Conservation (phyloP, 2,888 invertebrate genomes). For the Dastarcus helophoroides region DNA sequence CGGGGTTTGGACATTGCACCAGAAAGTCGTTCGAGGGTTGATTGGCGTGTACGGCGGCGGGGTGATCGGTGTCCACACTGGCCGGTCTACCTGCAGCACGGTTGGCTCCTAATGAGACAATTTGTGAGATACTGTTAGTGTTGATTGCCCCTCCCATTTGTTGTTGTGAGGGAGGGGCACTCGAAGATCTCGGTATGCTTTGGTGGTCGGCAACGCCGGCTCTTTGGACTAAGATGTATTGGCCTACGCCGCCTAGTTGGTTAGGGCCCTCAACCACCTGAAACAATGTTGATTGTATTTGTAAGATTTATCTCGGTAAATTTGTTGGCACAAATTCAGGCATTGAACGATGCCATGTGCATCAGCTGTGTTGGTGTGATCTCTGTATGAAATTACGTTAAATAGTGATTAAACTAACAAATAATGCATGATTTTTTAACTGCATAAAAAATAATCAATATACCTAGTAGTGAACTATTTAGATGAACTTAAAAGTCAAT, state of each 20-base stretch:
- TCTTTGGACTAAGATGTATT: constrained; percentile 72
- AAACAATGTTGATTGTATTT: too few species aligned
- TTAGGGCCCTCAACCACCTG: constrained; percentile 52
- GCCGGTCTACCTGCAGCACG: constrained; percentile 46
- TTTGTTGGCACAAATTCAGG: too few species aligned
- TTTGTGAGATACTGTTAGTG: constrained; percentile 25
- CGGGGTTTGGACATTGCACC: constrained; percentile 38
- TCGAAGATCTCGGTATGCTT: constrained; percentile 69
- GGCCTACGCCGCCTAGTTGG: constrained; percentile 53
- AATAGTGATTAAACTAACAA: too few species aligned
- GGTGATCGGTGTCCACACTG: constrained; percentile 46
- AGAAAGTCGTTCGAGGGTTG: constrained; percentile 25
- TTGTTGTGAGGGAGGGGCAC: constrained; percentile 60
- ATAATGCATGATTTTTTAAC: too few species aligned
- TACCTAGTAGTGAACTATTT: too few species aligned
- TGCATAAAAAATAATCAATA: too few species aligned
- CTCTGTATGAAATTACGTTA: too few species aligned
- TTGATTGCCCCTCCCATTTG: constrained; percentile 26
- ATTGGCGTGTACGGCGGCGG: constrained; percentile 18
- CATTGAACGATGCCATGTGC: too few species aligned
- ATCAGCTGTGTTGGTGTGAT: too few species aligned
- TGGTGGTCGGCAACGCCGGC: constrained; percentile 47
- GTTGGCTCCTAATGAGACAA: constrained; percentile 38
- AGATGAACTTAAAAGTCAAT: too few species aligned
- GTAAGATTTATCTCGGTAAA: too few species aligned